phyloP scores from a whole-genome alignment of 2,797 vertebrate species.

The Sebastes minor region DNA sequence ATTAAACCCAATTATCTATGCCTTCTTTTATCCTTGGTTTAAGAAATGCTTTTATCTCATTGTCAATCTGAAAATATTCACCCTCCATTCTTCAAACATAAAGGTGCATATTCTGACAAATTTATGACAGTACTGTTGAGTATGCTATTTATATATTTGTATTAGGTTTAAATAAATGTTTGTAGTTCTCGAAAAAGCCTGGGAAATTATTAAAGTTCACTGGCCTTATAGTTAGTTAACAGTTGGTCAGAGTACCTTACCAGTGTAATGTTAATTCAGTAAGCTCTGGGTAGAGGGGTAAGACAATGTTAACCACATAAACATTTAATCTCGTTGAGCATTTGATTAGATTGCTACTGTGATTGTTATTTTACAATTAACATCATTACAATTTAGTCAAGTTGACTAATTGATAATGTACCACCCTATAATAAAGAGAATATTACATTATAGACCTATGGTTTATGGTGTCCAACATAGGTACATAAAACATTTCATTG shows the following conservation, averaged over 20 bases:
- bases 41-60: background rate
- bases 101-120: too few species aligned
- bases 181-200: too few species aligned
- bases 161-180: too few species aligned
- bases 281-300: too few species aligned
- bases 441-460: background rate
- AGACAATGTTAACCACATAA: background rate
- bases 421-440: background rate
- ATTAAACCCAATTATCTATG: slow-evolving; percentile 71
- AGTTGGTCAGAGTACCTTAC: too few species aligned
- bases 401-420: background rate
- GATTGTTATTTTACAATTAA: background rate
- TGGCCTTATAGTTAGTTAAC: too few species aligned
- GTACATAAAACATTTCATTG: background rate
- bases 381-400: background rate
- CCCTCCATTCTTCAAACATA: background rate
- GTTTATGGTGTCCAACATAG: background rate
- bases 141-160: fast-evolving
- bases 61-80: background rate
- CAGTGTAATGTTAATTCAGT: too few species aligned
- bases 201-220: too few species aligned
- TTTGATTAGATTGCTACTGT: background rate
- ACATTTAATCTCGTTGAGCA: background rate
- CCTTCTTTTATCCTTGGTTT: slow-evolving; percentile 72
- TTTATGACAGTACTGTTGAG: too few species aligned